A percentile compares a stretch with the other conserved stretches of the same genome.
phyloP scores from a whole-genome alignment of 2,113 vertebrate species.

The Sander vitreus region DNA sequence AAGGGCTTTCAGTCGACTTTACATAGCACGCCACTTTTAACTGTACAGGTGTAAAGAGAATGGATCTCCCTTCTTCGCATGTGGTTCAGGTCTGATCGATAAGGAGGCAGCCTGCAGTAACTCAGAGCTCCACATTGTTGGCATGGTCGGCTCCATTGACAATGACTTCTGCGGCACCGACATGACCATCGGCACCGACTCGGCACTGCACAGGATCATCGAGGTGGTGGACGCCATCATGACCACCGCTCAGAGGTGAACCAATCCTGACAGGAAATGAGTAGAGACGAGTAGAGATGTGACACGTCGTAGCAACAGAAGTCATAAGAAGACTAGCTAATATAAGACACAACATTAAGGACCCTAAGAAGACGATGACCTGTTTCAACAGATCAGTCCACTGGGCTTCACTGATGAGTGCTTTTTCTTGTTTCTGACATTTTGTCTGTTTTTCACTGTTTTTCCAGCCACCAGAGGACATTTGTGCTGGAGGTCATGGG shows the following conservation, averaged over 20 bases:
- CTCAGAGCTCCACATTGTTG: conserved; percentile 92
- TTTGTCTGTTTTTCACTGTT: background rate
- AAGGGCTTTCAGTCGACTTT: background rate
- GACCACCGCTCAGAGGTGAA: conserved; percentile 97
- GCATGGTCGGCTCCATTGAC: conserved; percentile 99
- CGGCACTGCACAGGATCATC: conserved; percentile 96
- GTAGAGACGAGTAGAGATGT: background rate
- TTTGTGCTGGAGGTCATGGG: conserved; percentile 94
- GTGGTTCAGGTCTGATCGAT: conserved; percentile 87
- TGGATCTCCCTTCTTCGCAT: background rate
- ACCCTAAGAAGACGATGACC: background rate
- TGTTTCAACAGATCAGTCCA: background rate
- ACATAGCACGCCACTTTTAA: accelerated
- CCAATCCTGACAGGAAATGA: background rate
- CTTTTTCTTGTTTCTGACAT: background rate
- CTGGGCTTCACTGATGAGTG: background rate
- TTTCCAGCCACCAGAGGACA: conserved; percentile 85
- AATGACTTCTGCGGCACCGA: conserved; percentile 99
- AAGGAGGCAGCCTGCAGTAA: conserved; percentile 81
- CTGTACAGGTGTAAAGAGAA: accelerated
- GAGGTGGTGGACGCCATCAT: conserved; percentile 98
- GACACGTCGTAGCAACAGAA: background rate
- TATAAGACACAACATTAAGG: background rate
- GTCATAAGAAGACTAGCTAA: background rate
- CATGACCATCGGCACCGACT: conserved; percentile 99